Conservation (phyloP, 2,797 vertebrate species). For the Xenentodon cancila region DNA sequence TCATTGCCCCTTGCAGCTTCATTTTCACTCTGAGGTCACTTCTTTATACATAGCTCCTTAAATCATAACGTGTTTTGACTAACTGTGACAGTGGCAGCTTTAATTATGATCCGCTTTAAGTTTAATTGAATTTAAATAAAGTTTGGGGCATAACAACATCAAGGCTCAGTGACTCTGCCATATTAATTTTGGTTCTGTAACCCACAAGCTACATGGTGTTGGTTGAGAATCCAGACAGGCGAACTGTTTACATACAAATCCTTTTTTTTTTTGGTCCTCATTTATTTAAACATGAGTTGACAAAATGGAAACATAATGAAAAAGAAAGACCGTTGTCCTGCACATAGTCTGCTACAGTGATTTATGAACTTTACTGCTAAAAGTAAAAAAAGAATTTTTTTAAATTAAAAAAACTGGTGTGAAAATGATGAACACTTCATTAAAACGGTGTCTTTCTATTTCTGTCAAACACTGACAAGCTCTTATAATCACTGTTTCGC, state of each 20-base stretch:
- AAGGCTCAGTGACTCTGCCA: constrained; percentile 38
- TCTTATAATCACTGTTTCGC: constrained; percentile 20
- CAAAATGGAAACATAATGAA: constrained; percentile 30
- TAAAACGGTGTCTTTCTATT: constrained; percentile 7
- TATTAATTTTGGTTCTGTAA: constrained; percentile 27
- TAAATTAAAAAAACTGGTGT: constrained; percentile 9
- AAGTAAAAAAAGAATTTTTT: not conserved
- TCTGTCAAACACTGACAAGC: constrained; percentile 4
- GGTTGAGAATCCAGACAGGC: constrained; percentile 23
- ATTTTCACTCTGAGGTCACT: constrained; percentile 7
- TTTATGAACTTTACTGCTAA: not conserved
- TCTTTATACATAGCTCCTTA: not conserved
- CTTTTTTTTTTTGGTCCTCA: constrained; percentile 8
- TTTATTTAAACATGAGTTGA: constrained; percentile 9
- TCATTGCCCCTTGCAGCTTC: not conserved
- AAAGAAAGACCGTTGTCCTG: constrained; percentile 3
- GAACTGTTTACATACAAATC: constrained; percentile 22
- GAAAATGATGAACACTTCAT: not conserved
- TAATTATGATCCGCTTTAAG: constrained; percentile 36
- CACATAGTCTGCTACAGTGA: not conserved
- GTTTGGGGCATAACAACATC: constrained; percentile 22
- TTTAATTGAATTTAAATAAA: constrained; percentile 36
- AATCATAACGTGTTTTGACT: constrained; percentile 15
- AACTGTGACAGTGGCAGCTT: constrained; percentile 20
- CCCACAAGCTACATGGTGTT: constrained; percentile 21